Percentiles rank a stretch among this genome's conserved stretches.
phyloP scores from a whole-genome alignment of 2,113 vertebrate genomes.

The Elachura formosa region DNA sequence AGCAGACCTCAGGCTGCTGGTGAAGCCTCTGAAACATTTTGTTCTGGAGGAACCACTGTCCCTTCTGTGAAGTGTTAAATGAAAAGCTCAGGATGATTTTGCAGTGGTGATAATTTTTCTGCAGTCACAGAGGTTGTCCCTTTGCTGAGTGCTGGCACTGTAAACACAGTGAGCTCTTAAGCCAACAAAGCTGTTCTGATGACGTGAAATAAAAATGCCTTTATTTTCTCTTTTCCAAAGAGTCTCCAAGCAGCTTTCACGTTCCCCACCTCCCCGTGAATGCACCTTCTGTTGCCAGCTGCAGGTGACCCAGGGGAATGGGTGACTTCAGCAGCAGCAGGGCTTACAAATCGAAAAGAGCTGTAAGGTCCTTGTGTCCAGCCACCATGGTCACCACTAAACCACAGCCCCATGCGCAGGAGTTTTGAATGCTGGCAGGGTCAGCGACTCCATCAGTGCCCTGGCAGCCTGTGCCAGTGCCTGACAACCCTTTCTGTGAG shows the following conservation, averaged over 20 bases:
- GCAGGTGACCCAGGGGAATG: background rate
- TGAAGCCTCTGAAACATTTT: background rate
- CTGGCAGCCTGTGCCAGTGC: background rate
- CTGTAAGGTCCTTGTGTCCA: background rate
- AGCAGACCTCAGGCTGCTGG: background rate
- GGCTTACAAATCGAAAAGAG: background rate
- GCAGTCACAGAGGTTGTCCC: background rate
- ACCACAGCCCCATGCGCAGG: fast-evolving
- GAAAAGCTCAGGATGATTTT: background rate
- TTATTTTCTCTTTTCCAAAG: background rate
- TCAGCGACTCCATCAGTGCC: background rate
- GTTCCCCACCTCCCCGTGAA: background rate
- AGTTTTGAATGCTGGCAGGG: background rate
- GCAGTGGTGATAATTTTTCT: background rate
- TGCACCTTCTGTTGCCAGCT: background rate
- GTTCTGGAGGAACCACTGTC: background rate
- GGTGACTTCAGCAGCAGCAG: background rate
- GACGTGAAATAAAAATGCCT: background rate
- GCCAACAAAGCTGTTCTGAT: background rate
- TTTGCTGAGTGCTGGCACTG: background rate
- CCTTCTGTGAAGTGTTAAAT: background rate
- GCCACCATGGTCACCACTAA: background rate
- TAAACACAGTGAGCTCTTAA: background rate
- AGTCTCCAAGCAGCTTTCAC: background rate
- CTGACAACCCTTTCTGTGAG: background rate